Percentiles rank a stretch among this genome's conserved stretches.
Conservation (phyloP, 2,888 invertebrate genomes). For the Chironomus riparius region DNA sequence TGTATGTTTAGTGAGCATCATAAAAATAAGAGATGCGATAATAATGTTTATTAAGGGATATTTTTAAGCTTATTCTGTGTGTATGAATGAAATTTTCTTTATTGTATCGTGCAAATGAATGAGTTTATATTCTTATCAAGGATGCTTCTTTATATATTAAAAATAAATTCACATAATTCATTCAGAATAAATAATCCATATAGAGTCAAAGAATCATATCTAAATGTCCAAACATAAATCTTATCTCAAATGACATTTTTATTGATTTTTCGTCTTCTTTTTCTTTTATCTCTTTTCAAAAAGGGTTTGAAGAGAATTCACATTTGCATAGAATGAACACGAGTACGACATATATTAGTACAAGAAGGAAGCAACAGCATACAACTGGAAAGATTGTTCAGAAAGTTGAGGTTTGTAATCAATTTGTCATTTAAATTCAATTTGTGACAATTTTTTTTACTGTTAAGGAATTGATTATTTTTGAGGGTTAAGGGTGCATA, state of each 20-base stretch:
- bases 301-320: constrained; percentile 46
- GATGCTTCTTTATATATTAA: neutral
- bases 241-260: neutral
- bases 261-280: neutral
- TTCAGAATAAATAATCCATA: neutral
- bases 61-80: neutral
- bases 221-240: neutral
- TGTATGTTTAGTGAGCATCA: too few relatives aligned
- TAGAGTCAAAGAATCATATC: neutral
- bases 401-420: constrained; percentile 19
- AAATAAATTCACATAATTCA: neutral
- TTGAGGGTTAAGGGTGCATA: too few relatives aligned
- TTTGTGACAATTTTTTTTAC: too few relatives aligned
- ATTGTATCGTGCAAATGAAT: neutral
- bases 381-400: neutral
- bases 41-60: neutral
- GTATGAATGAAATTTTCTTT: too few relatives aligned
- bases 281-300: constrained; percentile 14
- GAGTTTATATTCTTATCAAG: neutral
- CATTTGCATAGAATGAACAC: constrained; percentile 53
- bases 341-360: constrained; percentile 53
- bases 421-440: neutral
- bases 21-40: too few relatives aligned
- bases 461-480: too few relatives aligned
- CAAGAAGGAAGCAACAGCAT: constrained; percentile 42